Evolutionary conservation across 2,888 invertebrate genomes (phyloP), one percentile per base, ranked within the genome.

Genomic region (Caenorhabditis sp.): DNA sequence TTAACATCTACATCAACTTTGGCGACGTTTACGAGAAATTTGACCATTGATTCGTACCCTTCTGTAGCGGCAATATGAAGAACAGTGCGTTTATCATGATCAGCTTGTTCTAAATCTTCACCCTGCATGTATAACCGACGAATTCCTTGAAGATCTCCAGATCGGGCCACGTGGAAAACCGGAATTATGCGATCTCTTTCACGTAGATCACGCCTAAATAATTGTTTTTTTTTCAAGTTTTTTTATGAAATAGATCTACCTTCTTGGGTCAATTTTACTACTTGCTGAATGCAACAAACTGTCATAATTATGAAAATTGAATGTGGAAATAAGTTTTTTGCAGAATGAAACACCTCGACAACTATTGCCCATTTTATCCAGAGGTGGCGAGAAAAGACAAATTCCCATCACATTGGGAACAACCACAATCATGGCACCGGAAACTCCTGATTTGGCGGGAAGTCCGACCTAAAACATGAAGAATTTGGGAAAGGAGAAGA

Each of bases 391-490:
- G 93, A 95, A 97, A 14, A 94, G 92, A 87, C 93, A 94, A 74
- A 96, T 93, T 24, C 96, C 96, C 94, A 96, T 94, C 49, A 95
- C 94, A 89, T 96, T 96, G 0, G 96, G 97, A 53, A 97, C 94
- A 1, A 97, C 95, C 58, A 96, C 92, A 81, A 96, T 91, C 90
- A 97, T 92, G 58, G 93, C 93, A 55, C 97, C 97, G 54, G 94
- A 94, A 0, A 97, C 90, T 2, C 90, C 90, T 0, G 90, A 90
- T 83, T 91, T 91, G 21, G 90, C 90, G 17, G 91, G 91, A 36
- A 91, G 86, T 3, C 91, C 91, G 57, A 91, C 90, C 89, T 90
- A 83, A 21, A 78, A 77, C 21, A 17, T 51, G 24, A 14, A 24
- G 10, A 5, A 5, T 55, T 55, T 54, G 21, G 17, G 8, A 23